phyloP scores from a whole-genome alignment of 2,888 invertebrate species.

The Athrips mouffetella region DNA sequence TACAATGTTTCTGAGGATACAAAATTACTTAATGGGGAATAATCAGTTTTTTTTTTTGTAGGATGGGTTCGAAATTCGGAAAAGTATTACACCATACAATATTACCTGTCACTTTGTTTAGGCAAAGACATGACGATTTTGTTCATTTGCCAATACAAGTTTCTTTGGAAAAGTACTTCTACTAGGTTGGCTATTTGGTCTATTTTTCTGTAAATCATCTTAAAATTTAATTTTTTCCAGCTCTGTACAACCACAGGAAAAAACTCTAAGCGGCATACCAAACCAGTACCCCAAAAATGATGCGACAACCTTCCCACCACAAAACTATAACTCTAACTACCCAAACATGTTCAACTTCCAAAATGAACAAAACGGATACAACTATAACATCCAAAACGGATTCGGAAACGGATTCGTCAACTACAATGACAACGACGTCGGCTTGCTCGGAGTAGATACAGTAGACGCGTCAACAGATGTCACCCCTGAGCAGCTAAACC shows the following conservation, averaged over 20 bases:
- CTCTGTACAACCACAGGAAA: conserved; percentile 61
- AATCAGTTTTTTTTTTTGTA: too few species aligned
- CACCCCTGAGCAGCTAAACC: conserved; percentile 66
- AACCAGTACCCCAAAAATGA: conserved; percentile 56
- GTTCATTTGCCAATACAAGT: too few species aligned
- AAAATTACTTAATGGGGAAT: too few species aligned
- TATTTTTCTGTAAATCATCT: background rate
- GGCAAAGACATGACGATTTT: too few species aligned
- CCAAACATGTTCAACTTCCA: conserved; percentile 57
- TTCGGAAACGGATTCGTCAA: conserved; percentile 56
- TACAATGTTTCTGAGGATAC: too few species aligned
- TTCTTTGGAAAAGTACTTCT: too few species aligned
- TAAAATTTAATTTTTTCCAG: conserved; percentile 39
- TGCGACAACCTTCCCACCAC: conserved; percentile 44
- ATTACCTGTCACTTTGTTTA: too few species aligned
- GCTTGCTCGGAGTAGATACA: conserved; percentile 53
- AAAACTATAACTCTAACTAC: conserved; percentile 43
- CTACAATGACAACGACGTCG: conserved; percentile 56
- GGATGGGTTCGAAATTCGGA: too few species aligned
- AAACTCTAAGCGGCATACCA: conserved; percentile 48
- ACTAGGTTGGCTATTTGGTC: background rate
- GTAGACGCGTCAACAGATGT: conserved; percentile 53
- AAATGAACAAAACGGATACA: conserved; percentile 56
- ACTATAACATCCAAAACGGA: conserved; percentile 55
- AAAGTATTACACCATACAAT: too few species aligned